Percentiles rank a stretch among this genome's conserved stretches.
phyloP scores from a whole-genome alignment of 2,888 invertebrate genomes.

The Leptinotarsa tumamoca region DNA sequence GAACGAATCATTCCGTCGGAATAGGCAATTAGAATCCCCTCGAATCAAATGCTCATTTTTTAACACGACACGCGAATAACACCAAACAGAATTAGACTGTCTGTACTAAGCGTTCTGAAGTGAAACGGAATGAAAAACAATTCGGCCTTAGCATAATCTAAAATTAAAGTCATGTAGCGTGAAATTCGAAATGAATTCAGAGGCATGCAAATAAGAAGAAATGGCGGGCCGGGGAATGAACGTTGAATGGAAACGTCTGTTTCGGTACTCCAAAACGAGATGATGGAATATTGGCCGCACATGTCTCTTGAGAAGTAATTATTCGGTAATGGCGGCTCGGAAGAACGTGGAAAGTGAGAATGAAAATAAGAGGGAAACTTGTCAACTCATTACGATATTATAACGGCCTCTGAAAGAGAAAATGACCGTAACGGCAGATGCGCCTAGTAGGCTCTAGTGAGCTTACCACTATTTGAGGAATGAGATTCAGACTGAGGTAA shows the following conservation, averaged over 20 bases:
- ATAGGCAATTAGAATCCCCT: constrained; percentile 40
- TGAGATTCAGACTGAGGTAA: too few relatives aligned
- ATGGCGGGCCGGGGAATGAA: constrained; percentile 24
- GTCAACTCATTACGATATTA: constrained; percentile 6
- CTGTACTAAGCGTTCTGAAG: constrained; percentile 17
- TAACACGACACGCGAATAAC: constrained; percentile 37
- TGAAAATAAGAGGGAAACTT: constrained; percentile 7
- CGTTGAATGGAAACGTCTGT: constrained; percentile 31
- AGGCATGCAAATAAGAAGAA: constrained; percentile 39
- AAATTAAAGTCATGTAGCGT: constrained; percentile 47
- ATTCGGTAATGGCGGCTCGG: constrained; percentile 2
- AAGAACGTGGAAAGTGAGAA: neutral
- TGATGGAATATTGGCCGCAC: constrained; percentile 11
- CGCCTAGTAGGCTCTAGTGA: neutral
- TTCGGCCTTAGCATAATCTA: constrained; percentile 44
- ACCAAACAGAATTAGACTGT: constrained; percentile 32
- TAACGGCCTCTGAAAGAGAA: constrained; percentile 1
- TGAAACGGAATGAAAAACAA: constrained; percentile 41
- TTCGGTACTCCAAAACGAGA: constrained; percentile 22
- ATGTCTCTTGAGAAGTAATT: constrained; percentile 15
- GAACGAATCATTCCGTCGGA: constrained; percentile 22
- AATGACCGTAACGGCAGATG: constrained; percentile 4
- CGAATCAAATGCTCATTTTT: constrained; percentile 40
- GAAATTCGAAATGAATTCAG: constrained; percentile 45
- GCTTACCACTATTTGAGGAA: neutral